Conservation (phyloP, 2,888 invertebrate genomes). For the Eurytoma californica region DNA sequence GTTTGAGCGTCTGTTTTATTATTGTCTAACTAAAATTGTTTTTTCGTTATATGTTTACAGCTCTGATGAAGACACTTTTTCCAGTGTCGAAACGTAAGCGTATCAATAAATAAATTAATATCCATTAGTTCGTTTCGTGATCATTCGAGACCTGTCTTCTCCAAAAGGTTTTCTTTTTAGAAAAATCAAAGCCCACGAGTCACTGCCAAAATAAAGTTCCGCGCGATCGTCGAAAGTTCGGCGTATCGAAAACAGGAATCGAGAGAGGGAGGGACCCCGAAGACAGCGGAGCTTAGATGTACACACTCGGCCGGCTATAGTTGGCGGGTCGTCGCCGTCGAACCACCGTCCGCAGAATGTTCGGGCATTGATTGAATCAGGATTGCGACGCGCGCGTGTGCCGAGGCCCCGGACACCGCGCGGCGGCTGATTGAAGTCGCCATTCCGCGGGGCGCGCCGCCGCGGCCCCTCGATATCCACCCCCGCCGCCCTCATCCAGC, state of each 20-base stretch:
- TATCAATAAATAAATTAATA: too few species aligned
- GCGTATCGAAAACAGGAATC: not conserved
- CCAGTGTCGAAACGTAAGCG: too few species aligned
- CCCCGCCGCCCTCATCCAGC: not conserved
- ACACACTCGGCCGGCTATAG: not conserved
- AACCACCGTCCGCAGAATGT: conserved; percentile 24
- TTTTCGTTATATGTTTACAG: too few species aligned
- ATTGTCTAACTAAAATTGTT: too few species aligned
- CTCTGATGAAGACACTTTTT: too few species aligned
- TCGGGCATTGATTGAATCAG: conserved; percentile 44
- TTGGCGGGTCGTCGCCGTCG: not conserved
- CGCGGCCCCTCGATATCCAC: conserved; percentile 25
- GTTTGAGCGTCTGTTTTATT: too few species aligned
- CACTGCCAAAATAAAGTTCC: too few species aligned
- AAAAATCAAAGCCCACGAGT: too few species aligned
- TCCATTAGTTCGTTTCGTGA: too few species aligned
- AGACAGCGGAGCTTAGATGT: not conserved
- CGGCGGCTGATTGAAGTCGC: conserved; percentile 40
- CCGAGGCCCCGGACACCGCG: not conserved
- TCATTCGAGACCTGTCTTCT: too few species aligned
- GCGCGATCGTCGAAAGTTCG: too few species aligned
- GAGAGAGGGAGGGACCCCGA: not conserved
- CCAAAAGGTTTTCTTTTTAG: too few species aligned
- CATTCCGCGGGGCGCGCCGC: conserved; percentile 26
- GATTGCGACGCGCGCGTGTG: not conserved